Evolutionary conservation across 2,797 vertebrate genomes (phyloP).

Genomic region (Myripristis jacobus): DNA sequence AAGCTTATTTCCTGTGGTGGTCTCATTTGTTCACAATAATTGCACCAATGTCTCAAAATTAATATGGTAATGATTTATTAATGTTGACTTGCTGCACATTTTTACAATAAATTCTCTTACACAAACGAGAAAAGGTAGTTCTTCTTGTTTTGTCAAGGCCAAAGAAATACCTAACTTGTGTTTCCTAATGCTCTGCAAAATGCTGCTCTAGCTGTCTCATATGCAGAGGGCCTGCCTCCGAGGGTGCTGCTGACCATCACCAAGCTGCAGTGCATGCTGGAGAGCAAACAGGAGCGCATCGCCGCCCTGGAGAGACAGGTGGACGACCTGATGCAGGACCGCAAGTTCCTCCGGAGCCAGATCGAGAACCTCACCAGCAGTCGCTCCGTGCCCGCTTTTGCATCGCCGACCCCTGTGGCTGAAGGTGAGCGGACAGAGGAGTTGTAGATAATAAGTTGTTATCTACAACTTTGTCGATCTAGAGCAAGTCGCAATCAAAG

Average conservation of each 20-base stretch:
- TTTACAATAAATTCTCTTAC: too few relatives aligned
- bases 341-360: conserved; percentile 82
- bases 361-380: conserved; percentile 82
- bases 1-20: too few relatives aligned
- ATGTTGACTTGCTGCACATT: too few relatives aligned
- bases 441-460: too few relatives aligned
- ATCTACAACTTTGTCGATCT: accelerated
- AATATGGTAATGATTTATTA: too few relatives aligned
- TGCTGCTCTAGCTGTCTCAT: conserved; percentile 52
- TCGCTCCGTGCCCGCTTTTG: conserved; percentile 62
- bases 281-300: conserved; percentile 83
- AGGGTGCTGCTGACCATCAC: conserved; percentile 80
- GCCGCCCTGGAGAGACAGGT: conserved; percentile 78
- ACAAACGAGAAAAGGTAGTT: too few relatives aligned
- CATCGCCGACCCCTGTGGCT: conserved; percentile 37
- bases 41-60: too few relatives aligned
- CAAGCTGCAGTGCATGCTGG: conserved; percentile 82
- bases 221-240: conserved; percentile 71
- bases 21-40: too few relatives aligned
- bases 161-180: not conserved
- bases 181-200: not conserved
- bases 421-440: conserved; percentile 65
- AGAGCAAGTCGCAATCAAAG: not conserved
- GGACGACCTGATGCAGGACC: conserved; percentile 83
- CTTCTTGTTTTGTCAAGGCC: not conserved